phyloP scores from a whole-genome alignment of 1,140 invertebrate species.

The Trichogramma pretiosum region DNA sequence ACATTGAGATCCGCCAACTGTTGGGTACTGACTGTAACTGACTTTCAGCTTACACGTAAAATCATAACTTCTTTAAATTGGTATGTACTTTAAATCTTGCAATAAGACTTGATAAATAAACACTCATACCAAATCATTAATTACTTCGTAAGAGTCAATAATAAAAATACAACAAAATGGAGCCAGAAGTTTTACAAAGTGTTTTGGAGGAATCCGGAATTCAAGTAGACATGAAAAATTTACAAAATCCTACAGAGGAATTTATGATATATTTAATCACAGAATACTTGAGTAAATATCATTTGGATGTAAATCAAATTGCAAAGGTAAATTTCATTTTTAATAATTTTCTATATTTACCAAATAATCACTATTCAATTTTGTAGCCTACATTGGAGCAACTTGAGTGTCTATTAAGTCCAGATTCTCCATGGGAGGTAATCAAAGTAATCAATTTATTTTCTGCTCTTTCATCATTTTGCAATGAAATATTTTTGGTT shows the following conservation, averaged over 20 bases:
- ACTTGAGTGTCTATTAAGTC: conserved; percentile 13
- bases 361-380: background rate
- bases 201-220: conserved; percentile 22
- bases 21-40: too few relatives aligned
- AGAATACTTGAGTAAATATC: conserved; percentile 23
- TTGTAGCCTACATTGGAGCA: conserved; percentile 27
- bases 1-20: too few relatives aligned
- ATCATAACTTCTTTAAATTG: too few relatives aligned
- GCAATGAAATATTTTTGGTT: conserved; percentile 26
- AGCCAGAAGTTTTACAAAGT: conserved; percentile 21
- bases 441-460: conserved; percentile 27
- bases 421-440: conserved; percentile 20
- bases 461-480: conserved; percentile 22
- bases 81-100: too few relatives aligned
- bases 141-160: too few relatives aligned
- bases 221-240: conserved; percentile 22
- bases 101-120: too few relatives aligned
- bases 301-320: conserved; percentile 22
- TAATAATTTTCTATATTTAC: background rate
- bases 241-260: conserved; percentile 29
- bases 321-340: conserved; percentile 9
- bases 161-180: too few relatives aligned
- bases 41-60: too few relatives aligned
- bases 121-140: too few relatives aligned
- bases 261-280: conserved; percentile 24